Base-by-base conservation (phyloP, 1,140 invertebrate genomes). In the Drosophila subpulchrella region DNA sequence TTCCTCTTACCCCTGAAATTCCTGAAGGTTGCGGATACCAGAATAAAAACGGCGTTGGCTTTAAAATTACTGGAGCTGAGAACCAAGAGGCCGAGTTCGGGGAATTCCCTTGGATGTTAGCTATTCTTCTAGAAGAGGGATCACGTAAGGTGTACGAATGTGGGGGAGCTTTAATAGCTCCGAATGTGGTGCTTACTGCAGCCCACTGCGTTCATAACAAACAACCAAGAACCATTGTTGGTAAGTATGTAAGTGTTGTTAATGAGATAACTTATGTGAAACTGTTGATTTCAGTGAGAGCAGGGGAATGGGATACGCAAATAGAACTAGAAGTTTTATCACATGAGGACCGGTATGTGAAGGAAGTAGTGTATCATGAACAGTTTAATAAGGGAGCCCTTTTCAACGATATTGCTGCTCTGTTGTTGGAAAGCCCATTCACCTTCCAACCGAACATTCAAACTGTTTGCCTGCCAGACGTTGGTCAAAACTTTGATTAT, bases 241-340 rank as follows among this genome's bases (percentile, higher is more conserved):
- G 82, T 86, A 53, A 51, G 90, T 5, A 5, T 27, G 3, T 95
- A 20, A 36, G 24, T 42, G 10, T 0, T 20, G 6, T 17, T 34
- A 8, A 20, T 13, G 4, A 41, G 15, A 41, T 7, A 10, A 34
- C 32, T 10, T 3, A 50, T 15, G 3, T 11, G 17, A 32, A 41
- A 8, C 5, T 20, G 0, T 12, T 11, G 42, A 2, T 75, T 55
- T 58, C 13, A 86, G 91, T 96, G 6, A 93, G 96, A 7, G 94
- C 95, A 6, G 96, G 96, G 11, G 96, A 97, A 93, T 97, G 96
- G 96, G 96, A 97, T 85, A 97, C 96, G 0, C 95, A 97, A 89
- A 95, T 95, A 0, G 95, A 94, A 94, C 94, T 11, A 34, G 97
- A 97, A 91, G 92, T 96, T 1, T 94, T 93, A 44, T 94, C 95